Base-by-base conservation (phyloP, 2,113 vertebrate species). In the Phaethon lepturus region DNA sequence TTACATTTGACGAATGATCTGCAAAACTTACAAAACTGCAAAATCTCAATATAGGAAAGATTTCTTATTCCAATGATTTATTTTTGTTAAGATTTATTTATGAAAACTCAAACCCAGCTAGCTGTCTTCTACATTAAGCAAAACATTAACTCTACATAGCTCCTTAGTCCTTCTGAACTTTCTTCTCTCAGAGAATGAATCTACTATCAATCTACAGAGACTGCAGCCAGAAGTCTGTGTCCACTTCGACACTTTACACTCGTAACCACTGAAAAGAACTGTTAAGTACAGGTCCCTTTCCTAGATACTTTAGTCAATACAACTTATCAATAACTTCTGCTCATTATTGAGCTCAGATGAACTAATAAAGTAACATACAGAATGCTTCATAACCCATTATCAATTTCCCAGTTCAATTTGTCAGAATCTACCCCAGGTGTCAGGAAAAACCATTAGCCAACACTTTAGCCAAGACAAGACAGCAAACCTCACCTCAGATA, bases 181-280 rank as follows among this genome's bases (percentile, higher is more conserved):
- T 42, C 35, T 3, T 10, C 49, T 47, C 59, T 45, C 49, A 14
- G 13, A 31, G 20, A 5, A 84, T 9, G 23, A 17, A 4, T 29
- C 35, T 63, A 12, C 11, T 14, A 1, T 1, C 17, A 3, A 0
- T 1, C n/a, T 3, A 0, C 3, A 23, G 45, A 62, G 24, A 7
- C 22, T n/a, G 42, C 66, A 75, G 53, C 28, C 78, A 68, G 60
- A 50, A 45, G 15, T 3, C 55, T 31, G 5, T 5, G n/a, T 13
- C 42, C 50, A 45, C 33, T n/a, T 1, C 33, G 45, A 33, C 22
- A 33, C 28, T n/a, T 58, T 2, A 67, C 47, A 45, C 13, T 15
- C 13, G 64, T 31, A 73, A 56, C 14, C 45, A 3, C 58, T 22
- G 25, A 19, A 50, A 66, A 89, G 45, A 89, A 35, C 19, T 2